Percentiles rank a stretch among this genome's conserved stretches.
These are phyloP conservation scores for Brachionus angularis DNA, from an alignment of 1,140 invertebrate species.

Conservation along the genomic window DNA sequence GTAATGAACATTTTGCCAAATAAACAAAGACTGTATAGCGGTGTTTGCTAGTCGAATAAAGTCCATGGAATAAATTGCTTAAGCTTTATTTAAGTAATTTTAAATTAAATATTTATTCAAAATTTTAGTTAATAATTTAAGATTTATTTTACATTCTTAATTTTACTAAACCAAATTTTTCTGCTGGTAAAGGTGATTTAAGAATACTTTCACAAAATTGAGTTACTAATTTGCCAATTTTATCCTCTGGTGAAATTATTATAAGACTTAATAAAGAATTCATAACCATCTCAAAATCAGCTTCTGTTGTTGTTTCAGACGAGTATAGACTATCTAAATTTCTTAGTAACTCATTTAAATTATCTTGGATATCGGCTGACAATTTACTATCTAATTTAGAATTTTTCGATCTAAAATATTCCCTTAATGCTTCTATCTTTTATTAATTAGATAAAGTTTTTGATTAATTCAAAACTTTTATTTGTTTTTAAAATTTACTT, in stretches of 20 bases:
- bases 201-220: conserved; percentile 87
- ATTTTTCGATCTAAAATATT: background rate
- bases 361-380: background rate
- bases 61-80: conserved; percentile 39
- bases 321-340: conserved; percentile 4
- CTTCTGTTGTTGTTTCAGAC: background rate
- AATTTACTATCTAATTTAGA: background rate
- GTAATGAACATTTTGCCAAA: conserved; percentile 1
- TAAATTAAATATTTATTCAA: background rate
- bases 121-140: background rate
- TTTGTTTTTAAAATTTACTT: background rate
- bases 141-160: conserved; percentile 69
- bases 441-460: background rate
- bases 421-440: conserved; percentile 20
- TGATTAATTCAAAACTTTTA: background rate
- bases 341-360: conserved; percentile 1
- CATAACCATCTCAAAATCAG: conserved; percentile 63
- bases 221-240: conserved; percentile 81
- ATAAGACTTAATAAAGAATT: conserved; percentile 81
- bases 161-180: conserved; percentile 73
- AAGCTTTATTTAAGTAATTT: background rate
- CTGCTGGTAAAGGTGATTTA: conserved; percentile 79
- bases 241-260: conserved; percentile 76
- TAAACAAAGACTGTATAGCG: conserved; percentile 24
- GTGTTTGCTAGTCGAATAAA: conserved; percentile 4